phyloP scores from a whole-genome alignment of 37 sponge, comb jelly and placozoan genomes.

The Crambe crambe region DNA sequence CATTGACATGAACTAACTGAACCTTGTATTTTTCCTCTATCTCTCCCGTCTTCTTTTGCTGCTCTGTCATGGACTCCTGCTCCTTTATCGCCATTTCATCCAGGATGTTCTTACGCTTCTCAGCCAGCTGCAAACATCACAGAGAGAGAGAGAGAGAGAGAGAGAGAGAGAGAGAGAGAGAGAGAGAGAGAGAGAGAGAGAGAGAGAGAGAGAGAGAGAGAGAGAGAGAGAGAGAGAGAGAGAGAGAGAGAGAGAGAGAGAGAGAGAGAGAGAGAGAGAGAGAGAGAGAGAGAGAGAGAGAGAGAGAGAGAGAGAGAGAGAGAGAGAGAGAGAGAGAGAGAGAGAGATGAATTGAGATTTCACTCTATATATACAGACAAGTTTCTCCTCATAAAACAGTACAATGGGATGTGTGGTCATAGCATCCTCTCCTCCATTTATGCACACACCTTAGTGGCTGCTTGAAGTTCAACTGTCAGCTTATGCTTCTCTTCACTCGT shows the following conservation, averaged over 20 bases:
- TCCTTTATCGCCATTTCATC: slow-evolving; percentile 52
- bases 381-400: no score
- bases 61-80: slow-evolving; percentile 35
- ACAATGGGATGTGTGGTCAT: neutral
- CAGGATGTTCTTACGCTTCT: slow-evolving; percentile 46
- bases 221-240: no score
- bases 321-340: no score
- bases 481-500: slow-evolving; percentile 48
- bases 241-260: no score
- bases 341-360: no score
- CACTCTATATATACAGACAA: no score
- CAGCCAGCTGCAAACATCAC: slow-evolving; percentile 38
- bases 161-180: neutral
- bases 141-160: neutral
- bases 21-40: slow-evolving; percentile 25
- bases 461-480: slow-evolving; percentile 3
- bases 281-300: no score
- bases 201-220: no score
- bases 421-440: neutral
- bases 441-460: slow-evolving; percentile 30
- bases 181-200: neutral
- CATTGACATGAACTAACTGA: neutral
- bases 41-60: slow-evolving; percentile 29
- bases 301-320: no score
- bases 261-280: no score